A percentile compares a stretch with the other conserved stretches of the same genome.
phyloP scores from a whole-genome alignment of 2,797 vertebrate genomes.

The Melanotaenia boesemani region DNA sequence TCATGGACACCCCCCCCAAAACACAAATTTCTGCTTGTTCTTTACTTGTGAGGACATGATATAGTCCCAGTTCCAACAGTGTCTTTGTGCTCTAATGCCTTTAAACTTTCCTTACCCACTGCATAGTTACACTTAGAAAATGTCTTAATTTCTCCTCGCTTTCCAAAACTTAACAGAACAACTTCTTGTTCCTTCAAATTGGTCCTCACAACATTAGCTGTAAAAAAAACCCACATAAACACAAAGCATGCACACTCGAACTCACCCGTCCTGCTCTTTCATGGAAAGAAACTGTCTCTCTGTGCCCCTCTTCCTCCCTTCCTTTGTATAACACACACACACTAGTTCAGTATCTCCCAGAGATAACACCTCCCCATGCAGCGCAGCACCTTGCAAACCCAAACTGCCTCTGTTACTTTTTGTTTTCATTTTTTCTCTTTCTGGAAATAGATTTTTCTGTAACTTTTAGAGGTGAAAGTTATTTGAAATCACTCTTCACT shows the following conservation, averaged over 20 bases:
- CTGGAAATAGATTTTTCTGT: background rate
- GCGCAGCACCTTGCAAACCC: slow-evolving; percentile 26
- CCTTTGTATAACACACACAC: slow-evolving; percentile 21
- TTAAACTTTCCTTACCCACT: no score
- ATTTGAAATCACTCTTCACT: background rate
- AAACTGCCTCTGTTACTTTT: slow-evolving; percentile 24
- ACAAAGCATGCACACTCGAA: background rate
- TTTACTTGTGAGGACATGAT: no score
- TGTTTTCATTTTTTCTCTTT: background rate
- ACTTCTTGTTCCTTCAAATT: background rate
- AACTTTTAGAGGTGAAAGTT: slow-evolving; percentile 20
- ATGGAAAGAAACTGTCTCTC: slow-evolving; percentile 30
- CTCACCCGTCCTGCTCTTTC: background rate
- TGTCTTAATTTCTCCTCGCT: no score
- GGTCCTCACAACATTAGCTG: slow-evolving; percentile 5
- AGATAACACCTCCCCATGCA: slow-evolving; percentile 45
- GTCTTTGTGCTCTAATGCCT: no score
- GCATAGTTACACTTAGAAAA: no score
- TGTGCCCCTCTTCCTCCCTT: slow-evolving; percentile 4
- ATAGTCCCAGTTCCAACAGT: no score
- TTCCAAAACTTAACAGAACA: no score
- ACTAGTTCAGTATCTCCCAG: slow-evolving; percentile 29
- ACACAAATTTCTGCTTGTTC: background rate
- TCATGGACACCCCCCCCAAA: slow-evolving; percentile 7
- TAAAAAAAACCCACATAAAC: background rate